These are phyloP conservation scores for Pteruthius melanotis DNA, from an alignment of 2,113 vertebrate genomes.

Conservation along the genomic window DNA sequence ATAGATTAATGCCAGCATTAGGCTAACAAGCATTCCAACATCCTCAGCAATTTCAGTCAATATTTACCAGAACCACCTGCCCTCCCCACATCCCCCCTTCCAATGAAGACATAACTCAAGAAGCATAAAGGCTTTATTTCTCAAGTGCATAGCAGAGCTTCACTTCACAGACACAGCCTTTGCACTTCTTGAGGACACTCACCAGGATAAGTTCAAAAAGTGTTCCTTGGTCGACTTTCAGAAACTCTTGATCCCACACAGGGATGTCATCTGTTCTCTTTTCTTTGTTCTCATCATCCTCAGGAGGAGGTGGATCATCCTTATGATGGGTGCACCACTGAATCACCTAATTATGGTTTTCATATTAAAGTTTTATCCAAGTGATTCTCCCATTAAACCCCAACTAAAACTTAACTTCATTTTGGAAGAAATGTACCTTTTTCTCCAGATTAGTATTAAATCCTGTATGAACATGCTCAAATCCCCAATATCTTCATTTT, in stretches of 20 bases:
- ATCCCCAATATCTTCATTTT: neutral
- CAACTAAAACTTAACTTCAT: neutral
- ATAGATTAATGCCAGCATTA: neutral
- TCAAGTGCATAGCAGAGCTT: neutral
- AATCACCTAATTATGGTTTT: slow-evolving; percentile 83
- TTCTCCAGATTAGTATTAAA: neutral
- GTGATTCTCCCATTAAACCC: neutral
- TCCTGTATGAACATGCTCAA: neutral
- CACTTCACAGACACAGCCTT: neutral
- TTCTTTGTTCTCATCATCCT: slow-evolving; percentile 99
- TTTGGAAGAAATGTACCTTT: neutral
- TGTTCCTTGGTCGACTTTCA: slow-evolving; percentile 99
- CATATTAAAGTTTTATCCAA: neutral
- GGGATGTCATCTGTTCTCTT: slow-evolving; percentile 99
- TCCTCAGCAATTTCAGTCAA: neutral
- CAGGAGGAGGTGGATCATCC: slow-evolving; percentile 97
- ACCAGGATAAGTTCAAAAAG: slow-evolving; percentile 99
- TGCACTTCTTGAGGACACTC: neutral
- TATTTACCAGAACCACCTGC: neutral
- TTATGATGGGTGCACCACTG: slow-evolving; percentile 99
- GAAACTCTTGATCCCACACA: slow-evolving; percentile 99
- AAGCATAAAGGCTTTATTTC: neutral
- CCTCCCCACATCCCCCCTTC: neutral
- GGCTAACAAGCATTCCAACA: neutral
- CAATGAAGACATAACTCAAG: neutral